These are phyloP conservation scores for Augochlora pura DNA, from an alignment of 1,140 invertebrate species.

Conservation along the genomic window DNA sequence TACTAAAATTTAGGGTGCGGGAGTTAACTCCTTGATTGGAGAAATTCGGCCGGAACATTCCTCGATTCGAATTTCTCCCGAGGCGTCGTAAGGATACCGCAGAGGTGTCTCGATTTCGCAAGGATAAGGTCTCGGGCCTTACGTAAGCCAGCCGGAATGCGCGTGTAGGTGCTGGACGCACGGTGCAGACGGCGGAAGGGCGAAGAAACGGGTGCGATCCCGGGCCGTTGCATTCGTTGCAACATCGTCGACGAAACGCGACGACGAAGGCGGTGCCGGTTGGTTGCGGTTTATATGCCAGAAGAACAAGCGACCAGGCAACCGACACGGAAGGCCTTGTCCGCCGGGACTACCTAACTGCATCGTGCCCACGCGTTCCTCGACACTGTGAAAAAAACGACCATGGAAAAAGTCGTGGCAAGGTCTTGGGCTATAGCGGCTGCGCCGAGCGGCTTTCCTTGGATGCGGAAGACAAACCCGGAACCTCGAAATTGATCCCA, in stretches of 20 bases:
- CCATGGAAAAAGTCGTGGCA: constrained; percentile 17
- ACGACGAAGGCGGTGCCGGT: constrained; percentile 26
- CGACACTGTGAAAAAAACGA: constrained; percentile 35
- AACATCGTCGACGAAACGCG: constrained; percentile 26
- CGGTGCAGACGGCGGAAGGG: neutral
- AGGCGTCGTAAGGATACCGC: constrained; percentile 4
- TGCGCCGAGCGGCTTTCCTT: neutral
- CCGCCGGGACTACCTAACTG: constrained; percentile 57
- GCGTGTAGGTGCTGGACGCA: constrained; percentile 56
- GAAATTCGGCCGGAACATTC: too few species aligned
- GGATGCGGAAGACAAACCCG: neutral
- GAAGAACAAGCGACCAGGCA: constrained; percentile 48
- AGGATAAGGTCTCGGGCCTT: constrained; percentile 62
- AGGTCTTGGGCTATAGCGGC: neutral
- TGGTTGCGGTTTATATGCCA: constrained; percentile 37
- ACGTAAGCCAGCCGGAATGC: constrained; percentile 66
- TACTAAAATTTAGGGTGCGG: too few species aligned
- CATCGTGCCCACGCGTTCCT: constrained; percentile 56
- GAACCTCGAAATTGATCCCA: too few species aligned
- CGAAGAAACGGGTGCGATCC: constrained; percentile 2
- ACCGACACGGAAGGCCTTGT: constrained; percentile 64
- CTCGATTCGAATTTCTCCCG: neutral
- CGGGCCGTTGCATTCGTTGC: constrained; percentile 20
- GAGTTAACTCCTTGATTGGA: too few species aligned
- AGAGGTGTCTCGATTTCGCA: constrained; percentile 55